Percentiles rank a stretch among this genome's conserved stretches.
phyloP scores from a whole-genome alignment of 2,797 vertebrate genomes.

The Anniella stebbinsi region DNA sequence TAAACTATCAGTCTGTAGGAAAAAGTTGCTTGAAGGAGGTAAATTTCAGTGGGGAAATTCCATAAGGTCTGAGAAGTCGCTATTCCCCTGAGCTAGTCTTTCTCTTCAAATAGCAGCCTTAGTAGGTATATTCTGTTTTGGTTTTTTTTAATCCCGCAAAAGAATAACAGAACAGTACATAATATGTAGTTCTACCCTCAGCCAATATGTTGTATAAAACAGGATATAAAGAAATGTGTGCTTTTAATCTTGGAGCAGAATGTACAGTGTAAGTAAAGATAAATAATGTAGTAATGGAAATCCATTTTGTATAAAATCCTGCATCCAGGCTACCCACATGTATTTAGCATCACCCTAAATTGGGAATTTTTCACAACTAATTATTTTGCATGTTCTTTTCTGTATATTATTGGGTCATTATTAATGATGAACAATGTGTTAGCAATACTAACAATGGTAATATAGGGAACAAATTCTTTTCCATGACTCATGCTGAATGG shows the following conservation, averaged over 20 bases:
- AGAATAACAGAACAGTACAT: not conserved
- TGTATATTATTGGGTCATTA: not conserved
- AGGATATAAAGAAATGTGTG: not conserved
- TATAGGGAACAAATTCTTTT: not conserved
- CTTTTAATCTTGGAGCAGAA: not conserved
- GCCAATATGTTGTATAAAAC: not conserved
- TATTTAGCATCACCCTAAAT: not conserved
- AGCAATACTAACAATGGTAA: not conserved
- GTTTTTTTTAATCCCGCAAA: not conserved
- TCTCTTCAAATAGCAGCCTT: not conserved
- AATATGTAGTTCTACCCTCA: not conserved
- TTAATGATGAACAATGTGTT: not conserved
- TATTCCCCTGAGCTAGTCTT: not conserved
- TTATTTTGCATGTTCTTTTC: not conserved
- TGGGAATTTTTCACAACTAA: not conserved
- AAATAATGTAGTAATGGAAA: not conserved
- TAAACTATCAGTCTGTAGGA: no score
- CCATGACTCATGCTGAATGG: not conserved
- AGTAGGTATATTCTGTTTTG: not conserved
- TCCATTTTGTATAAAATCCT: not conserved
- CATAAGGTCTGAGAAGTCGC: not conserved
- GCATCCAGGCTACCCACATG: not conserved
- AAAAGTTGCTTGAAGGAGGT: not conserved
- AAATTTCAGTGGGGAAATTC: not conserved
- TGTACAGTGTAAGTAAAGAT: constrained; percentile 3